Evolutionary conservation across 2,888 invertebrate species (phyloP), one percentile per base, ranked within the genome.

Genomic region (Hirtodrosophila confusa): DNA sequence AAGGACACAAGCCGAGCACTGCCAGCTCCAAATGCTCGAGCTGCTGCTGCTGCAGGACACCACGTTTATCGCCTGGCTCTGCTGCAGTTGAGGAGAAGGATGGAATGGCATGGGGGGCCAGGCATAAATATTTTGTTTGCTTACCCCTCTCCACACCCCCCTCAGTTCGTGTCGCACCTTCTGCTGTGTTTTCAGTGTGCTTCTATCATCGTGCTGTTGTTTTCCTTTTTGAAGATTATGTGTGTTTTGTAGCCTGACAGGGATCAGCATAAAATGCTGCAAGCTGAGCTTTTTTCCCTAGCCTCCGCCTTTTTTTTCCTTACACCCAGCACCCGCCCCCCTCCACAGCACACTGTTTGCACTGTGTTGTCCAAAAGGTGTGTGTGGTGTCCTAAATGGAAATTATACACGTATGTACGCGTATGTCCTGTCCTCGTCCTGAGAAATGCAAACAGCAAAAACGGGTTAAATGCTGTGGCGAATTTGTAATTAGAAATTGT

Each of bases 231-330:
- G 88, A 89, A 90, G 90, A 90, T 90, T 90, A 90, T 90, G 90
- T 90, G 90, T 90, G 89, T 90, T 90, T 90, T 90, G 90, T 89
- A 88, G 83, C 89, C 90, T 90, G 90, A 90, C 90, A 90, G 90
- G 90, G 90, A 90, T 90, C 90, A 90, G 90, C 90, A 90, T 90
- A 90, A 90, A 90, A 90, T 90, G 90, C 89, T 90, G 90, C 90
- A 88, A 89, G 89, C 89, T 90, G 90, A 90, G 90, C 89, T 88
- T 78, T 85, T 86, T 85, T 74, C 63, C 49, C 51, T 44, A 31
- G 33, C 62, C 39, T 44, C 35, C 40, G 36, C 48, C 35, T 36
- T 57, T 72, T 66, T 63, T 49, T 31, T 27, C 6, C 4, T 27
- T 3, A 31, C 10, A 8, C 31, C 12, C 1, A 4, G n/a, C 29